Conservation (phyloP, 2,797 vertebrate species). For the Acanthornis magna region DNA sequence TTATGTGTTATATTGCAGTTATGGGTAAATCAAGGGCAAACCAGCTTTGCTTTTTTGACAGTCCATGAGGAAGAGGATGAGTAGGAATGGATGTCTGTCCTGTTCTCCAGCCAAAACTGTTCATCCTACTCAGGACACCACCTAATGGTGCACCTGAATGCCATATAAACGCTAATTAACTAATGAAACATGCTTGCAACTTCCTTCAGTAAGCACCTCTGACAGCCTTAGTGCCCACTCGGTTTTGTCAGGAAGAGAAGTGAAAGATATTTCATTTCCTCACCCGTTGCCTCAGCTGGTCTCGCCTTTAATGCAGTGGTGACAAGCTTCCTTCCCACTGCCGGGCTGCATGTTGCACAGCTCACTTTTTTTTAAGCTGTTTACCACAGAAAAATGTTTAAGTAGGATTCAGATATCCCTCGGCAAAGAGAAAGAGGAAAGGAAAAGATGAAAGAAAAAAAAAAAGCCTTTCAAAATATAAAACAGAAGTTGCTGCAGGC, state of each 20-base stretch:
- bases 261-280: background rate
- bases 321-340: background rate
- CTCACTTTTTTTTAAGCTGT: background rate
- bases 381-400: constrained; percentile 53
- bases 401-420: constrained; percentile 42
- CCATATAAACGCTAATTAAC: background rate
- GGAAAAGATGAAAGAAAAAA: background rate
- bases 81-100: accelerated
- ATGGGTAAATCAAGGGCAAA: background rate
- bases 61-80: background rate
- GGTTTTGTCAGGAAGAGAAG: background rate
- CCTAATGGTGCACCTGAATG: background rate
- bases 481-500: constrained; percentile 49
- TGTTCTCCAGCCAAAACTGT: background rate
- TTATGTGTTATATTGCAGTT: background rate
- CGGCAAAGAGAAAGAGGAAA: constrained; percentile 23
- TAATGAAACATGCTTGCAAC: background rate
- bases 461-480: constrained; percentile 23
- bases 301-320: background rate
- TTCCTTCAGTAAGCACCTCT: background rate
- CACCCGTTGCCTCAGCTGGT: background rate
- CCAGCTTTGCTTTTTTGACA: background rate
- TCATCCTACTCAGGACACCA: background rate
- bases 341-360: background rate
- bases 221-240: background rate